Conservation (phyloP, 2,113 vertebrate genomes). For the Cygnus buccinator region DNA sequence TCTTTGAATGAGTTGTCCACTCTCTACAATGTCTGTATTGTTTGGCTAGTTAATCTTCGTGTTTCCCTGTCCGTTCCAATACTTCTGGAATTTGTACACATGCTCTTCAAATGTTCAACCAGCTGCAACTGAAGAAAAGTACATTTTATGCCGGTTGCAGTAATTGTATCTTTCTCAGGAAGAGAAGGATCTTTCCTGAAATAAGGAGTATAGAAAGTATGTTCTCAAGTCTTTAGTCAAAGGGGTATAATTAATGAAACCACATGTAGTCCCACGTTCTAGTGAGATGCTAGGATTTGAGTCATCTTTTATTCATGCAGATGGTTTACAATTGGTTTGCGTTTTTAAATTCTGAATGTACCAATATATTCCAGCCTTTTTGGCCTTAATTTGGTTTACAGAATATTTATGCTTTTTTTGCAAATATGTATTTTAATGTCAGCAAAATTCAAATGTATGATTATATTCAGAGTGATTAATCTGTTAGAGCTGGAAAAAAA, state of each 20-base stretch:
- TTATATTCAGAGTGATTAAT: slow-evolving; percentile 41
- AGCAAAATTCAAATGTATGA: background rate
- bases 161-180: background rate
- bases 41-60: background rate
- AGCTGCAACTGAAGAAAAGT: background rate
- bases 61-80: background rate
- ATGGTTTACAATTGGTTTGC: background rate
- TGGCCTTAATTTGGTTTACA: background rate
- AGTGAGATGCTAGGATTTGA: slow-evolving; percentile 67
- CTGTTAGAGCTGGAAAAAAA: background rate
- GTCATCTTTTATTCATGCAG: background rate
- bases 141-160: background rate
- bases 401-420: background rate
- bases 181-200: background rate
- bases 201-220: background rate
- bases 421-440: background rate
- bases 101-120: background rate
- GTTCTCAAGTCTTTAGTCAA: background rate
- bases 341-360: background rate
- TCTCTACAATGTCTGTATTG: background rate
- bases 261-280: slow-evolving; percentile 34
- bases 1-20: background rate
- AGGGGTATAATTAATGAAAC: slow-evolving; percentile 27
- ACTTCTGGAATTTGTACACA: background rate
- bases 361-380: background rate